Evolutionary conservation across 2,797 vertebrate genomes (phyloP).

Genomic region (Ptychadena robeensis): DNA sequence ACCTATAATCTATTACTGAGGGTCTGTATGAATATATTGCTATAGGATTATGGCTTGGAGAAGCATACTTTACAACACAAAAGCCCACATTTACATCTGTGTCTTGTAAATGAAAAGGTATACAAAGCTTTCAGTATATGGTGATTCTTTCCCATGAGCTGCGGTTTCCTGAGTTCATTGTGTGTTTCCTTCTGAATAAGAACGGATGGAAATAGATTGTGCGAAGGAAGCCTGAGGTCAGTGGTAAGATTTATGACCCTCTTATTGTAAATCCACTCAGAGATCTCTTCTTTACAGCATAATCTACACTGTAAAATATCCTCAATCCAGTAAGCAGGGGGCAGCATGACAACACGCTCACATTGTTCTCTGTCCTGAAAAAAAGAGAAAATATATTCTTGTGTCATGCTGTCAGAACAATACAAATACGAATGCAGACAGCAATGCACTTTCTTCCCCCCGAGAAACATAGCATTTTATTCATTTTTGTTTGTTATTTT

Average conservation of each 20-base stretch:
- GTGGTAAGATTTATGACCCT: constrained; percentile 52
- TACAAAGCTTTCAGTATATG: background rate
- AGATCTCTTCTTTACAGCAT: constrained; percentile 37
- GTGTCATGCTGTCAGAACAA: constrained; percentile 30
- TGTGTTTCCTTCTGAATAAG: constrained; percentile 19
- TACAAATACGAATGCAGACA: background rate
- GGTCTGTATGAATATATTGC: background rate
- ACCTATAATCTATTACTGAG: background rate
- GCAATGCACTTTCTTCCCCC: background rate
- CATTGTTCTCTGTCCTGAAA: constrained; percentile 34
- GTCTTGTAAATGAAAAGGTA: background rate
- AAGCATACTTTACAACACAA: background rate
- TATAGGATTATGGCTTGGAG: background rate
- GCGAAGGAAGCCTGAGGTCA: constrained; percentile 29
- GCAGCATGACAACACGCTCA: constrained; percentile 37
- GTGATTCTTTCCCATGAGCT: background rate
- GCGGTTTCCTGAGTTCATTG: background rate
- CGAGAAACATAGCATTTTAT: background rate
- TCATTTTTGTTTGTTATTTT: background rate
- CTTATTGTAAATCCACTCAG: constrained; percentile 40
- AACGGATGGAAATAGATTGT: constrained; percentile 20
- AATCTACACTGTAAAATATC: constrained; percentile 45
- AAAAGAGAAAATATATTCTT: constrained; percentile 8
- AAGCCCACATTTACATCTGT: background rate
- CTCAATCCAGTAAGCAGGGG: constrained; percentile 38